phyloP scores from a whole-genome alignment of 2,113 vertebrate genomes.

The Capreolus pygargus region DNA sequence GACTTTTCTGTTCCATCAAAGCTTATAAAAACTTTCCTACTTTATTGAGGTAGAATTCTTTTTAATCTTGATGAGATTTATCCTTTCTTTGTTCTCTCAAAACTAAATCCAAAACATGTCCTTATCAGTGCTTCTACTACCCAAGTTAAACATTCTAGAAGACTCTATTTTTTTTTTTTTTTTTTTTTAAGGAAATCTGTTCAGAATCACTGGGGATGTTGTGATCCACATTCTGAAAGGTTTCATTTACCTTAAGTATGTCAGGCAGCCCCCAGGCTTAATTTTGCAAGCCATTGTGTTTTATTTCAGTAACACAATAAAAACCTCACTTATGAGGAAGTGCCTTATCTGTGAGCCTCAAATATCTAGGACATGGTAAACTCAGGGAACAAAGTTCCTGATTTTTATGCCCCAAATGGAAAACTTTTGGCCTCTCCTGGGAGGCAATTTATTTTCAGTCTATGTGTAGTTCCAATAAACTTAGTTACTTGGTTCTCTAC shows the following conservation, averaged over 20 bases:
- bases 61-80: slow-evolving; percentile 54
- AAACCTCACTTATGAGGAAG: slow-evolving; percentile 32
- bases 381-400: neutral
- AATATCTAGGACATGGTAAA: neutral
- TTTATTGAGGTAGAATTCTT: slow-evolving; percentile 35
- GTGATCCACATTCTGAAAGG: neutral
- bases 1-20: slow-evolving; percentile 57
- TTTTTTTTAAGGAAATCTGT: neutral
- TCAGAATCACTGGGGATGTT: neutral
- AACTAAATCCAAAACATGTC: neutral
- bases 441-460: neutral
- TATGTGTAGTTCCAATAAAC: neutral
- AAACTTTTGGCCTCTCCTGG: neutral
- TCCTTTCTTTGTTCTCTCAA: slow-evolving; percentile 56
- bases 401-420: slow-evolving; percentile 21
- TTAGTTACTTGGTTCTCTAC: neutral
- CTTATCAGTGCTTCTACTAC: neutral
- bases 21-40: slow-evolving; percentile 36
- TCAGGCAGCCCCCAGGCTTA: neutral
- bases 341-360: neutral
- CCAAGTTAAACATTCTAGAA: neutral
- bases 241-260: neutral
- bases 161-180: neutral
- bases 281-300: slow-evolving; percentile 6
- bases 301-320: slow-evolving; percentile 49